phyloP scores from a whole-genome alignment of 1,140 invertebrate species.

The Drosophila tristis region DNA sequence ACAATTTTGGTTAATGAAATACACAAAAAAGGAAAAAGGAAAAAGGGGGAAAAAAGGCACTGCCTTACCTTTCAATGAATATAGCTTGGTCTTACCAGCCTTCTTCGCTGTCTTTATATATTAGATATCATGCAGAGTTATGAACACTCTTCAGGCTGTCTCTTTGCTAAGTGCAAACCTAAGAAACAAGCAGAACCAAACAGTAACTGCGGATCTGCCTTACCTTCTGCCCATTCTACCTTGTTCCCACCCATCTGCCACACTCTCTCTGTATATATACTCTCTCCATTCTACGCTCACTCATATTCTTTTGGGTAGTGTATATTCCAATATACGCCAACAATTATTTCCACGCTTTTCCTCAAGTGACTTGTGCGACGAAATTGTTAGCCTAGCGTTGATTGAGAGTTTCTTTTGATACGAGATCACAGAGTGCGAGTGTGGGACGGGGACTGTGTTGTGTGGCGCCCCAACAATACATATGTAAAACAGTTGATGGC shows the following conservation, averaged over 20 bases:
- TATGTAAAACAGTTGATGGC: constrained; percentile 56
- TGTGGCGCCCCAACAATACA: constrained; percentile 14
- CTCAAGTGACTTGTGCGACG: constrained; percentile 68
- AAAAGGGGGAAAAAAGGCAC: no score
- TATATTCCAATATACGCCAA: neutral
- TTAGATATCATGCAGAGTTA: neutral
- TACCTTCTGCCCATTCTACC: no score
- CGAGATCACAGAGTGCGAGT: constrained; percentile 16
- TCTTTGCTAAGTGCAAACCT: no score
- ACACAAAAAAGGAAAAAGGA: no score
- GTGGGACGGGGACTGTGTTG: constrained; percentile 4
- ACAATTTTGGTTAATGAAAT: no score
- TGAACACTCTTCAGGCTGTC: neutral
- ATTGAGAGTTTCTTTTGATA: constrained; percentile 79
- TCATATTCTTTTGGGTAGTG: neutral
- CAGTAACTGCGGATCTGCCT: no score
- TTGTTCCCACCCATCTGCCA: neutral
- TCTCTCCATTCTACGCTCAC: constrained; percentile 8
- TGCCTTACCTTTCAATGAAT: no score
- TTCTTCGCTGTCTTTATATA: no score
- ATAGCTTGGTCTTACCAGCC: no score
- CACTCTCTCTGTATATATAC: constrained; percentile 18
- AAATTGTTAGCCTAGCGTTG: constrained; percentile 72
- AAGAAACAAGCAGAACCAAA: no score
- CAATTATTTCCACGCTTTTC: constrained; percentile 62